Percentiles rank a stretch among this genome's conserved stretches.
phyloP scores from a whole-genome alignment of 2,113 vertebrate species.

The Paralichthys olivaceus region DNA sequence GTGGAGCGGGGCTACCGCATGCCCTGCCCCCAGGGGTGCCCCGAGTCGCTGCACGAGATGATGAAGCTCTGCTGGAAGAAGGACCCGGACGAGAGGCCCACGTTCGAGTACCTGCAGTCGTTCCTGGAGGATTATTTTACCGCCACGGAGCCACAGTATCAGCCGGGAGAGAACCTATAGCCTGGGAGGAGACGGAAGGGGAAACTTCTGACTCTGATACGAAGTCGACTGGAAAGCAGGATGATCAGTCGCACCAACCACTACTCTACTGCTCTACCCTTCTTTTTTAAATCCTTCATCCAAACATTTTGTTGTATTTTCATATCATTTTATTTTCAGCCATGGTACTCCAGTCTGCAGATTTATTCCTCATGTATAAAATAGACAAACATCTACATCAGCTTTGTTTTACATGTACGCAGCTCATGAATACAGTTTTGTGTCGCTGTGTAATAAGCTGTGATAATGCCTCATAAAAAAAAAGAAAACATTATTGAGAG shows the following conservation, averaged over 20 bases:
- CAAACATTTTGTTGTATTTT: slow-evolving; percentile 16
- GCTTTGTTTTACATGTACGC: slow-evolving; percentile 12
- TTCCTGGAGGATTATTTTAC: slow-evolving; percentile 98
- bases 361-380: neutral
- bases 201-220: slow-evolving; percentile 69
- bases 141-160: slow-evolving; percentile 97
- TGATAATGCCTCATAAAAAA: slow-evolving; percentile 30
- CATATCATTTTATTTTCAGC: slow-evolving; percentile 22
- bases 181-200: slow-evolving; percentile 30
- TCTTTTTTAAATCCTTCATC: neutral
- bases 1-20: slow-evolving; percentile 95
- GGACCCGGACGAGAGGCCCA: slow-evolving; percentile 95
- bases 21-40: slow-evolving; percentile 95
- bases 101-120: slow-evolving; percentile 96
- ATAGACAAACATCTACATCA: neutral
- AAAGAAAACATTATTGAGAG: neutral
- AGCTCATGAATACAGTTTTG: slow-evolving; percentile 4
- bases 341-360: slow-evolving; percentile 54
- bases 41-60: slow-evolving; percentile 94
- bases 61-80: slow-evolving; percentile 98
- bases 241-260: slow-evolving; percentile 85
- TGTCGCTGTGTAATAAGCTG: slow-evolving; percentile 59
- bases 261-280: slow-evolving; percentile 66
- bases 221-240: slow-evolving; percentile 86
- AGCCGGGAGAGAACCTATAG: slow-evolving; percentile 97